Percentiles rank a stretch among this genome's conserved stretches.
Conservation (phyloP, 2,888 invertebrate genomes). For the Drosophila subquinaria region DNA sequence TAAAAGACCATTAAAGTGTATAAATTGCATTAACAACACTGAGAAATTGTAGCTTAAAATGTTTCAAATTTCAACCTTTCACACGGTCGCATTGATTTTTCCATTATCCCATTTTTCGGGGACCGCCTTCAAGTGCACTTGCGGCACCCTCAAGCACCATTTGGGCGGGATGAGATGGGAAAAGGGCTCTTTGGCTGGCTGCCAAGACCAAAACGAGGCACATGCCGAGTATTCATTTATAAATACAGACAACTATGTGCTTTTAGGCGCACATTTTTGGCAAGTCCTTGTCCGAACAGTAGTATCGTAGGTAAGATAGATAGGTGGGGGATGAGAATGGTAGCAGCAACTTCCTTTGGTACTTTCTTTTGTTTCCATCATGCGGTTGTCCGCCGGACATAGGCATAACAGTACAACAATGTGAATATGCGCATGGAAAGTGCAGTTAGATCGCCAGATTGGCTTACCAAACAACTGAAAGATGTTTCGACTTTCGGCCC, state of each 20-base stretch:
- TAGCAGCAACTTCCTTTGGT: slow-evolving; percentile 31
- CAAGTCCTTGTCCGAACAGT: slow-evolving; percentile 31
- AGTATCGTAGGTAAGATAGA: slow-evolving; percentile 19
- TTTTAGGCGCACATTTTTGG: slow-evolving; percentile 25
- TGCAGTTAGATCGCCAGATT: slow-evolving; percentile 61
- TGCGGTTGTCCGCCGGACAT: slow-evolving; percentile 51
- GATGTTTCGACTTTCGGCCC: slow-evolving; percentile 25
- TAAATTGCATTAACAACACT: background rate
- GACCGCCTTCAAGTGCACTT: slow-evolving; percentile 51
- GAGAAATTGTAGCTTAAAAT: slow-evolving; percentile 4
- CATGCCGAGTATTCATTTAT: slow-evolving; percentile 51
- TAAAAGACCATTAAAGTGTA: background rate
- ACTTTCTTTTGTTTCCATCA: slow-evolving; percentile 50
- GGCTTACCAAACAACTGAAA: slow-evolving; percentile 26
- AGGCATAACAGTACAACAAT: slow-evolving; percentile 53
- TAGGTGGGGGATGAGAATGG: slow-evolving; percentile 15
- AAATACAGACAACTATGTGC: slow-evolving; percentile 49
- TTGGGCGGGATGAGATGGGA: background rate
- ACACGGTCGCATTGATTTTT: slow-evolving; percentile 62
- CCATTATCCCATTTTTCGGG: slow-evolving; percentile 48
- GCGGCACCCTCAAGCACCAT: slow-evolving; percentile 25
- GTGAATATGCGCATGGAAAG: slow-evolving; percentile 44
- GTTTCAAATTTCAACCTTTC: slow-evolving; percentile 24
- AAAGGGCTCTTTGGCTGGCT: slow-evolving; percentile 41
- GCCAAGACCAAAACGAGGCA: slow-evolving; percentile 46